Evolutionary conservation across 35 echinoderm and acorn worm genomes (phyloP).

Genomic region (Heliocidaris erythrogramma): DNA sequence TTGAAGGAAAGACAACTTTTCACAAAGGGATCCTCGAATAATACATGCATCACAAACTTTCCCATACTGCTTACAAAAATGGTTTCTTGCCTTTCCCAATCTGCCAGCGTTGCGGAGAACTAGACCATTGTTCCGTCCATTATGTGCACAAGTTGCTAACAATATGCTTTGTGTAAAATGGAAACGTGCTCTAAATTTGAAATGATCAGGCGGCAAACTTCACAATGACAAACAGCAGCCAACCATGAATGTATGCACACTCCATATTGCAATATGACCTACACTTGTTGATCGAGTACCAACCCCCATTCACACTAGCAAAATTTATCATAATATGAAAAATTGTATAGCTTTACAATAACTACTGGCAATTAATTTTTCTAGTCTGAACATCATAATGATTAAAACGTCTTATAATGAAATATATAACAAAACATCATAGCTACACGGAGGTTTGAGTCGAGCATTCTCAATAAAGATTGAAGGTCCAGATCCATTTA

Average conservation of each 20-base stretch:
- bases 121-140: background rate
- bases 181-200: background rate
- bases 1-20: background rate
- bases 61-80: background rate
- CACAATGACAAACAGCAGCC: background rate
- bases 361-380: no score
- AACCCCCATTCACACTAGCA: background rate
- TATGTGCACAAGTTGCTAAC: background rate
- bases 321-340: background rate
- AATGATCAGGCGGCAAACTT: background rate
- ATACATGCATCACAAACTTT: conserved; percentile 3
- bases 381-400: no score
- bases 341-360: no score
- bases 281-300: background rate
- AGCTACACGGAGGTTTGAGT: no score
- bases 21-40: background rate
- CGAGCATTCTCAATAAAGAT: no score
- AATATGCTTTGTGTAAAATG: background rate
- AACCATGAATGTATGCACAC: background rate
- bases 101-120: background rate
- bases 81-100: background rate
- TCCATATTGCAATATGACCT: background rate
- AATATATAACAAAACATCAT: no score
- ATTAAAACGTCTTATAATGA: no score
- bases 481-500: no score